A percentile compares a stretch with the other conserved stretches of the same genome.
Conservation (phyloP, 2,797 vertebrate species). For the Acrossocheilus fasciatus region DNA sequence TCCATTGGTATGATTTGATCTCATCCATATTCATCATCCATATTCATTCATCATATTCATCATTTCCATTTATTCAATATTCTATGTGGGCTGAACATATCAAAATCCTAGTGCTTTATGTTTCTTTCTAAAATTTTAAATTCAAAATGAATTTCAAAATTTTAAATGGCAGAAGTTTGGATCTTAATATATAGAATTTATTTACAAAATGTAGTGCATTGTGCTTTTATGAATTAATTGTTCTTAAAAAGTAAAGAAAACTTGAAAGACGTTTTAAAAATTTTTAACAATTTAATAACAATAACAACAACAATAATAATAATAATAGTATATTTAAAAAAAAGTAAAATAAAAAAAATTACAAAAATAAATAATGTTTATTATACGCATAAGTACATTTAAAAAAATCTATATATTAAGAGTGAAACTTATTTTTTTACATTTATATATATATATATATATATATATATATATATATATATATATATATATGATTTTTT, state of each 20-base stretch:
- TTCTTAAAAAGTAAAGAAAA: neutral
- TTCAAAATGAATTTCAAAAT: neutral
- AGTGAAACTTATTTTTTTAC: too few species aligned
- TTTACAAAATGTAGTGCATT: neutral
- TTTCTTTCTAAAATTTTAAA: neutral
- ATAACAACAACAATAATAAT: neutral
- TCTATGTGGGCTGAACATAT: neutral
- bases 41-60: too few species aligned
- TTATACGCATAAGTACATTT: neutral
- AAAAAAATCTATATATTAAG: too few species aligned
- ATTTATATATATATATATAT: too few species aligned
- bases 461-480: too few species aligned
- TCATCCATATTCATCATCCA: conserved; percentile 16
- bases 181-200: neutral
- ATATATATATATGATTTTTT: too few species aligned
- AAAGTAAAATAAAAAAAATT: neutral
- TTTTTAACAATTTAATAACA: neutral
- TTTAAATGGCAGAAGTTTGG: neutral
- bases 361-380: neutral
- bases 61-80: neutral
- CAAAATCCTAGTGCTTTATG: neutral
- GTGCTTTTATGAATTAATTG: neutral
- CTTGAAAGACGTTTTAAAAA: too few species aligned
- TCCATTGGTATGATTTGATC: conserved; percentile 23
- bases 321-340: neutral